Evolutionary conservation across 2,797 vertebrate species (phyloP).

Genomic region (Acropternis orthonyx): DNA sequence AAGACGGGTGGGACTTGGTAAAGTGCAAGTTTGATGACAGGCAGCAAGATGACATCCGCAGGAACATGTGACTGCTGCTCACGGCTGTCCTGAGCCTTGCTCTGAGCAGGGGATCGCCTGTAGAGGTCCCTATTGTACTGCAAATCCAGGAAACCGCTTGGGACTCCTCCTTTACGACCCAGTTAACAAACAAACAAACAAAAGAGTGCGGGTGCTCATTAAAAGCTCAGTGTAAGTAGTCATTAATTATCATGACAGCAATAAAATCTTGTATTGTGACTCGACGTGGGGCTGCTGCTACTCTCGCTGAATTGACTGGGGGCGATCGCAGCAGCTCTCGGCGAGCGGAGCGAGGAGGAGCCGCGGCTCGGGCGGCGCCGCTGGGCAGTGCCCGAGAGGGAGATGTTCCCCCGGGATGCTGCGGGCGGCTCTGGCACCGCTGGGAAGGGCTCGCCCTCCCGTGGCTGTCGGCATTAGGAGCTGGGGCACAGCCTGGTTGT

Average conservation of each 20-base stretch:
- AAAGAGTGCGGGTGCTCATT: neutral
- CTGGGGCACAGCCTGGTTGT: neutral
- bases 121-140: slow-evolving; percentile 51
- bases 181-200: neutral
- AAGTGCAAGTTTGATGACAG: neutral
- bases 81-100: fast-evolving
- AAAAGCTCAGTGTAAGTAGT: slow-evolving; percentile 2
- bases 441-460: neutral
- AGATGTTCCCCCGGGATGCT: neutral
- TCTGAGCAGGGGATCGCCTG: neutral
- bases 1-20: neutral
- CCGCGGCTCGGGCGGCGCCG: too few species aligned
- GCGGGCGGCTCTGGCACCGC: too few species aligned
- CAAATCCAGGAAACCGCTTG: neutral
- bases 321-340: neutral
- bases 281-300: neutral
- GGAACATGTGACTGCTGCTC: neutral
- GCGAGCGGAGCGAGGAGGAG: too few species aligned
- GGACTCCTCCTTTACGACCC: neutral
- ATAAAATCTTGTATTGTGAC: neutral
- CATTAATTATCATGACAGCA: neutral
- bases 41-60: neutral
- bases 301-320: slow-evolving; percentile 5
- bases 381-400: neutral
- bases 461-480: neutral